Conservation (phyloP, 2,113 vertebrate genomes). For the Calonectris borealis region DNA sequence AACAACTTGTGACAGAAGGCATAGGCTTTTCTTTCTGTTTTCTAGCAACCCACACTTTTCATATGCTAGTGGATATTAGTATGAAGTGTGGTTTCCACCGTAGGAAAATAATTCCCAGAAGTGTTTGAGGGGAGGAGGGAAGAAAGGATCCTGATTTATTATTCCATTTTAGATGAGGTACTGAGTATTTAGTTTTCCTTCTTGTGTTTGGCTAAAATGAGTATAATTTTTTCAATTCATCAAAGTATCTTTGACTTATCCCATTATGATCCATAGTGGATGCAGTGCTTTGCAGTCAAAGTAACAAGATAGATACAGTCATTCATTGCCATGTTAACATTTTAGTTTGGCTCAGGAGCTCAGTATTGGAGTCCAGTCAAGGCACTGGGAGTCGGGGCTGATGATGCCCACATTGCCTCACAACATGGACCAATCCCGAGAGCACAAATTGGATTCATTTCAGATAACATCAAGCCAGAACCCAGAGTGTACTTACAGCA, state of each 20-base stretch:
- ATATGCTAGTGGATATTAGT: background rate
- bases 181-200: background rate
- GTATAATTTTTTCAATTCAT: background rate
- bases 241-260: background rate
- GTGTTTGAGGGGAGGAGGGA: background rate
- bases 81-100: background rate
- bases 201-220: background rate
- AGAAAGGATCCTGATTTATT: background rate
- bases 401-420: fast-evolving
- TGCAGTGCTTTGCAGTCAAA: fast-evolving
- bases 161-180: background rate
- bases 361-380: background rate
- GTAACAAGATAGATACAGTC: too few relatives aligned
- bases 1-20: constrained; percentile 40
- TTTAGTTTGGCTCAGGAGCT: background rate
- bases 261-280: background rate
- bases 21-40: background rate
- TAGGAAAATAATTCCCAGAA: constrained; percentile 1
- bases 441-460: background rate
- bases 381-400: too few relatives aligned
- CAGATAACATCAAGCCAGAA: background rate
- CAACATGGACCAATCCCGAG: background rate
- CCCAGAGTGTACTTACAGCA: background rate
- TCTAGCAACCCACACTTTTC: constrained; percentile 13
- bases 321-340: fast-evolving